A percentile compares a stretch with the other conserved stretches of the same genome.
These are phyloP conservation scores for Palythoa grandiflora DNA, from an alignment of 92 coral and sea anemone species.

Conservation along the genomic window DNA sequence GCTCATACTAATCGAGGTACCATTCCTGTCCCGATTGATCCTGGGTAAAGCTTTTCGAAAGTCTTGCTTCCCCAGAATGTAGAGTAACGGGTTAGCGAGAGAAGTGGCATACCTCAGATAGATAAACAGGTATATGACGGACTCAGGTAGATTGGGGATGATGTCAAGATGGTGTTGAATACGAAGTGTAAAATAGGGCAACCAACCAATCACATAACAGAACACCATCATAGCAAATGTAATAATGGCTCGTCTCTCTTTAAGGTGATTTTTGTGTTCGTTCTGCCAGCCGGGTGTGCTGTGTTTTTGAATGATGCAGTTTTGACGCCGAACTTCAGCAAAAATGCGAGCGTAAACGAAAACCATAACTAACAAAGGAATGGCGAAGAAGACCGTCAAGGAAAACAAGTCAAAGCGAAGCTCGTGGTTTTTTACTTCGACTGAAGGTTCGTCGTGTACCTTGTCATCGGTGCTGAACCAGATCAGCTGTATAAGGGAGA, in stretches of 20 bases:
- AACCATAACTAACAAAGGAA: slow-evolving; percentile 56
- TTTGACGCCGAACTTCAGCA: slow-evolving; percentile 59
- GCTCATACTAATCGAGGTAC: neutral
- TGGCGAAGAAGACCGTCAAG: slow-evolving; percentile 30
- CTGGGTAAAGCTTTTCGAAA: slow-evolving; percentile 69
- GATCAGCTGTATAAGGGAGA: slow-evolving; percentile 66
- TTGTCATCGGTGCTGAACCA: slow-evolving; percentile 67
- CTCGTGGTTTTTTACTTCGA: slow-evolving; percentile 35
- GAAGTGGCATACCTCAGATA: slow-evolving; percentile 76
- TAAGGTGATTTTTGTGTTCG: slow-evolving; percentile 2
- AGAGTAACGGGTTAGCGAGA: slow-evolving; percentile 77
- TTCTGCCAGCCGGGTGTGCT: slow-evolving; percentile 33
- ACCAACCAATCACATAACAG: slow-evolving; percentile 58
- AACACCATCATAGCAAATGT: slow-evolving; percentile 62
- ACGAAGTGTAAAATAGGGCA: slow-evolving; percentile 61
- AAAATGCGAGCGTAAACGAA: slow-evolving; percentile 44
- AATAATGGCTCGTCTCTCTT: slow-evolving; percentile 53
- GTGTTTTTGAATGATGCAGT: slow-evolving; percentile 43
- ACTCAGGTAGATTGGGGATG: neutral
- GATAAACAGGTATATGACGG: slow-evolving; percentile 4
- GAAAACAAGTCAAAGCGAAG: slow-evolving; percentile 53
- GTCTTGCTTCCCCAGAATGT: slow-evolving; percentile 85
- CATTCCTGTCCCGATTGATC: neutral
- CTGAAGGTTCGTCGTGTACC: slow-evolving; percentile 35
- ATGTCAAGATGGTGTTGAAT: slow-evolving; percentile 6